phyloP scores from a whole-genome alignment of 2,888 invertebrate genomes.

The Rhaphigaster nebulosa region DNA sequence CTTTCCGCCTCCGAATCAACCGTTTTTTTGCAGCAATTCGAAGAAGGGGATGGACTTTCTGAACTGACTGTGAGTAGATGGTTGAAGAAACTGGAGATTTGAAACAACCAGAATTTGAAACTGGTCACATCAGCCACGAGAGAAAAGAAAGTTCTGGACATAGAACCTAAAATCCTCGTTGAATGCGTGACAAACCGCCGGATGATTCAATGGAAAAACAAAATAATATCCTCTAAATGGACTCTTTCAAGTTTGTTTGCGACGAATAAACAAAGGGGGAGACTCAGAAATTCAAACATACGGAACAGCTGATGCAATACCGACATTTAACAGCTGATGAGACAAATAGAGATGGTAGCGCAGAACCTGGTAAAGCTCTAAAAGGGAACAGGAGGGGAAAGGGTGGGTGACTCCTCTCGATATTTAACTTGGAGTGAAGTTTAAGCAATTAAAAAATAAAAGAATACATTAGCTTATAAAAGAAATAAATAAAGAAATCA shows the following conservation, averaged over 20 bases:
- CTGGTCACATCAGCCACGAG: no score
- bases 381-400: neutral
- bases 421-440: neutral
- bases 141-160: no score
- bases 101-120: no score
- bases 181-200: neutral
- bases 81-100: no score
- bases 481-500: no score
- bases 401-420: neutral
- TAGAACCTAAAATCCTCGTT: neutral
- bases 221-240: neutral
- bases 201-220: neutral
- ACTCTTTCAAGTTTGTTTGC: constrained; percentile 12
- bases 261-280: neutral
- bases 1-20: no score
- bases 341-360: neutral
- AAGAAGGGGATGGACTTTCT: no score
- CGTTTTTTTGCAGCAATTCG: no score
- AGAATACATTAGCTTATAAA: no score
- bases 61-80: no score
- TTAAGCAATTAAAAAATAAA: no score
- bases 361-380: neutral
- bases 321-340: neutral
- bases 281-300: constrained; percentile 3
- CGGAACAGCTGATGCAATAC: neutral